Conservation (phyloP, 2,797 vertebrate genomes). For the Mormyrus hasselquistii region DNA sequence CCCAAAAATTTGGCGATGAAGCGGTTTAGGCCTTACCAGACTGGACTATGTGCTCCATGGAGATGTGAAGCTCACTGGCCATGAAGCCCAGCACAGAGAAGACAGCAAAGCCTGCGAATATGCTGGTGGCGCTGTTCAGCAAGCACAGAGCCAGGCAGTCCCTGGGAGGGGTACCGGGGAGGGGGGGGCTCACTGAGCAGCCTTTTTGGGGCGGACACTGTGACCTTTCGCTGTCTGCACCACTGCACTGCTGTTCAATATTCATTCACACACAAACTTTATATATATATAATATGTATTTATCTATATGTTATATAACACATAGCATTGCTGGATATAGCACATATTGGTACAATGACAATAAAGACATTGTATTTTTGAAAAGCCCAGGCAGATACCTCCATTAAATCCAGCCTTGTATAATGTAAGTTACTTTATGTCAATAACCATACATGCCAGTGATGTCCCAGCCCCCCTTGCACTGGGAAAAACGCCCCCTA, state of each 20-base stretch:
- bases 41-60: constrained; percentile 55
- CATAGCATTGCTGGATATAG: not conserved
- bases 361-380: not conserved
- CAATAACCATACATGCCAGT: not conserved
- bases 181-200: not conserved
- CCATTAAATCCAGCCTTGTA: not conserved
- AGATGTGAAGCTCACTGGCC: constrained; percentile 57
- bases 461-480: too few species aligned
- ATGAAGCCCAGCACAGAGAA: constrained; percentile 88
- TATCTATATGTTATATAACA: not conserved
- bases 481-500: not conserved
- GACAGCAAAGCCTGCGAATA: constrained; percentile 78
- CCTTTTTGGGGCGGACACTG: not conserved
- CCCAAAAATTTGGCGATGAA: not conserved
- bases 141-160: constrained; percentile 77
- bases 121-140: constrained; percentile 78
- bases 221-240: not conserved
- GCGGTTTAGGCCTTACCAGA: constrained; percentile 55
- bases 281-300: not conserved
- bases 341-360: not conserved
- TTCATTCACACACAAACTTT: not conserved
- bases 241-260: not conserved
- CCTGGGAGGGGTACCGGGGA: constrained; percentile 49
- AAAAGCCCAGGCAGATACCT: not conserved
- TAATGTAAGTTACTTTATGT: not conserved